Evolutionary conservation across 2,888 invertebrate species (phyloP), one percentile per base, ranked within the genome.

Genomic region (Scaptomyza reducta): DNA sequence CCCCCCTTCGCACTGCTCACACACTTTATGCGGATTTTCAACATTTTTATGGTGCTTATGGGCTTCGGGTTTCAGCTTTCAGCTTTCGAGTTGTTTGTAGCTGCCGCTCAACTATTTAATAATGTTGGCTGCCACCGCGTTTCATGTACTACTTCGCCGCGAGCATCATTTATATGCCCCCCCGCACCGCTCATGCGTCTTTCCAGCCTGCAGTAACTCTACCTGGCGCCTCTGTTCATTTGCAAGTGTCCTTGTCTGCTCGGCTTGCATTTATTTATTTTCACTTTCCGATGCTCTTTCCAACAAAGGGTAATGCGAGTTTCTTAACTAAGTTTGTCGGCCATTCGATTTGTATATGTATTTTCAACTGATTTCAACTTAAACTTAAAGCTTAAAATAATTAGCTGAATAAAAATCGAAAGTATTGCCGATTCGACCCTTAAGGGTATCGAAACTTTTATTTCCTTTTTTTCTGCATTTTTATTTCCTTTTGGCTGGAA

Each of bases 41-140:
- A 54, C 72, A 66, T 71, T 82, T 82, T 82, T 85, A 82, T 85
- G 77, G 72, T 50, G 51, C 56, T 56, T 61, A 31, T 33, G 54
- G 42, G 58, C 58, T 2, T 14, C 7, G 29, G 47, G 58, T 47
- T 6, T 18, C 7, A 31, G 25, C n/a, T 41, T 18, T 31, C 41
- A 41, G 44, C 58, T 35, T 31, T 60, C 51, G 53, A 71, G 71
- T 78, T 79, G 77, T 75, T 80, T 81, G 81, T 78, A 64, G 81
- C 66, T 66, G 79, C 58, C 50, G 68, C 67, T 75, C 65, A 87
- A 81, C 87, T 85, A 87, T 85, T 85, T 85, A 85, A 85, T 85
- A 85, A 87, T 83, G 84, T 84, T 70, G 75, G 54, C 79, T 61
- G 70, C 70, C 72, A 74, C 63, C 16, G 5, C 16, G 40, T 40